Percentiles rank a stretch among this genome's conserved stretches.
phyloP scores from a whole-genome alignment of 2,797 vertebrate species.

The Garrulus glandarius region DNA sequence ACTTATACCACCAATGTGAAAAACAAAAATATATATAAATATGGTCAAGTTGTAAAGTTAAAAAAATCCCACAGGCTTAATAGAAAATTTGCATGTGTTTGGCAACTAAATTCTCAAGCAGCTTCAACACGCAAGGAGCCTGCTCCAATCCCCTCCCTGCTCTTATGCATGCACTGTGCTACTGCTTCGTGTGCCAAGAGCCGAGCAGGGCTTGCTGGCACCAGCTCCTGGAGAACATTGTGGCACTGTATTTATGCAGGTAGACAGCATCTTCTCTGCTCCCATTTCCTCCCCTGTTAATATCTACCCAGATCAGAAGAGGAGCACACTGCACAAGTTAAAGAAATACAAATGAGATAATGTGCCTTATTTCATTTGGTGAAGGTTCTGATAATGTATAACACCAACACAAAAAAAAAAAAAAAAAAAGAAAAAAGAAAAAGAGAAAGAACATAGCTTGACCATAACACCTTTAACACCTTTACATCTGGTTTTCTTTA shows the following conservation, averaged over 20 bases:
- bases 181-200: not conserved
- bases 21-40: not conserved
- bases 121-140: not conserved
- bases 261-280: not conserved
- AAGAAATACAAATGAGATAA: not conserved
- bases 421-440: no score
- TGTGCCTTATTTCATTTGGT: not conserved
- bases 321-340: not conserved
- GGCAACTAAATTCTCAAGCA: not conserved
- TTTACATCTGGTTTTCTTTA: slow-evolving; percentile 8
- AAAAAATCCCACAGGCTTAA: not conserved
- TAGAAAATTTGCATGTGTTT: not conserved
- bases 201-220: rapidly evolving
- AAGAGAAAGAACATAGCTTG: not conserved
- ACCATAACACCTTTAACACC: not conserved
- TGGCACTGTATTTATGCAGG: not conserved
- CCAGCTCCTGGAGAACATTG: not conserved
- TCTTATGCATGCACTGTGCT: not conserved
- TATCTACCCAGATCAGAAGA: not conserved
- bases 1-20: not conserved
- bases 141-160: not conserved
- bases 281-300: not conserved
- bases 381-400: not conserved
- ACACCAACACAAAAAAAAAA: not conserved
- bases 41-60: not conserved